Evolutionary conservation across 2,888 invertebrate genomes (phyloP), one percentile per base, ranked within the genome.

Genomic region (Acanthosepion pharaonis): DNA sequence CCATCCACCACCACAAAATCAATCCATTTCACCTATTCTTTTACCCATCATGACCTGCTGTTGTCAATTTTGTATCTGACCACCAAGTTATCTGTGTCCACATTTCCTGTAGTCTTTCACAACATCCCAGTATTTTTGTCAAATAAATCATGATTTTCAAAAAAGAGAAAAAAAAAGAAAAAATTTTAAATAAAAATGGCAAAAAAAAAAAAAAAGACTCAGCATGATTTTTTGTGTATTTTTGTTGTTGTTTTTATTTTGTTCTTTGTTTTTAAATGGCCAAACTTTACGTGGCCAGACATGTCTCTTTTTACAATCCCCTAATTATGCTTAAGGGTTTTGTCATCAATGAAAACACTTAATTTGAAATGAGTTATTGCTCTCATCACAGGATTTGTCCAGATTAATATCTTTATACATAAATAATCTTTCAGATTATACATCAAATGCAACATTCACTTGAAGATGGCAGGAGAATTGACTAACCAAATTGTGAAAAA

Each of bases 61-160:
- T 78, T 33, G 78, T 78, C n/a, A 78, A n/a, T n/a, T 78, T 78
- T 78, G n/a, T 78, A 78, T 78, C 78, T 78, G 78, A 33, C n/a
- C n/a, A 33, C 78, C 78, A 78, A 78, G 1, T n/a, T 78, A 78
- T 78, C 20, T 59, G n/a, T 78, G 78, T 33, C 78, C 78, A 78
- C 78, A n/a, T 11, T n/a, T 78, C 78, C 33, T 78, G 78, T 78
- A 78, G 78, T 78, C 78, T 78, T 78, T 78, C 78, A 78, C 78
- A 78, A 78, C n/a, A 78, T 78, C 78, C 78, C 78, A 78, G n/a
- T 78, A 78, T 78, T 78, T 78, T 78, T 78, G 78, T 15, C 78
- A 78, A 78, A 78, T 78, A 78, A 78, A 78, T 78, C n/a, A 33
- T 33, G 78, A 78, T 78, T 78, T 78, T n/a, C n/a, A 78, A 78